Percentiles rank a stretch among this genome's conserved stretches.
Evolutionary conservation across 1,140 invertebrate species (phyloP).

Genomic region (Procambarus virginalis): DNA sequence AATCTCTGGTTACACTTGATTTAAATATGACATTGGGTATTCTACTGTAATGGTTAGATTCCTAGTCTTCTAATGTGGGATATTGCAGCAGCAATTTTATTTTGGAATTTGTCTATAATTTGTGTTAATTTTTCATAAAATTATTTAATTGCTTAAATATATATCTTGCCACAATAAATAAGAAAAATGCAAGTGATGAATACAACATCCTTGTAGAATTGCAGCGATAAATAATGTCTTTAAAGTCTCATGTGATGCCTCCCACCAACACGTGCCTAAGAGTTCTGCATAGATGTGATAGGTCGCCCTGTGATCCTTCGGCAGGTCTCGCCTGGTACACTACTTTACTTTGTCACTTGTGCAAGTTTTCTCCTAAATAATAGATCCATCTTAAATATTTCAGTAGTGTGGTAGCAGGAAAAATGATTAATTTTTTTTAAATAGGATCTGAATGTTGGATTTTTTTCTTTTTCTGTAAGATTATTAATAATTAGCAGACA

Average conservation of each 20-base stretch:
- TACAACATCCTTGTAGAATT: neutral
- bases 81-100: neutral
- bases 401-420: too few relatives aligned
- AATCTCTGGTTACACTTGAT: too few relatives aligned
- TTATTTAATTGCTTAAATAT: neutral
- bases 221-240: neutral
- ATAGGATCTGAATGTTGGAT: too few relatives aligned
- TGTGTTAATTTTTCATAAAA: neutral
- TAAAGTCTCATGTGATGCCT: neutral
- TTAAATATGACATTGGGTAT: neutral
- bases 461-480: neutral
- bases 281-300: neutral
- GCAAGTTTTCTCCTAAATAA: too few relatives aligned
- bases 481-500: neutral
- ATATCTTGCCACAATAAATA: neutral
- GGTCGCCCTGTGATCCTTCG: neutral
- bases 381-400: too few relatives aligned
- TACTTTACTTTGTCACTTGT: too few relatives aligned
- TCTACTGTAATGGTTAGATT: neutral
- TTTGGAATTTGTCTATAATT: neutral
- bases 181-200: neutral
- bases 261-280: neutral
- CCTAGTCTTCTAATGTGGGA: neutral
- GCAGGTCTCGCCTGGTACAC: neutral
- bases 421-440: too few relatives aligned